Evolutionary conservation across 2,113 vertebrate species (phyloP), one percentile per base, ranked within the genome.

Genomic region (Phoxinus phoxinus): DNA sequence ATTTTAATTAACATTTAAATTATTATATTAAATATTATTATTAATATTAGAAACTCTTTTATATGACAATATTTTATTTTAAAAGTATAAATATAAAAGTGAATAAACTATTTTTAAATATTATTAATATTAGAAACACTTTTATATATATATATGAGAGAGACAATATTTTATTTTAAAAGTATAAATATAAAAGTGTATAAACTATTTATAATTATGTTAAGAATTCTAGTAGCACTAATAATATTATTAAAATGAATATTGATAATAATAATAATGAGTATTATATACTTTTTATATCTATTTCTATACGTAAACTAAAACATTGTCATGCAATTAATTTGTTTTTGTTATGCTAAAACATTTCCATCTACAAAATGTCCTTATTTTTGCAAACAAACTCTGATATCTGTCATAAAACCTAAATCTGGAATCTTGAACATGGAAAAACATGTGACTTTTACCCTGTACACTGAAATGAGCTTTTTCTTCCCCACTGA

Each of bases 401-500:
- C n/a, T 25, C 2, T 61, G 59, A 65, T 32, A 65, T 65, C 5
- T 6, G 63, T 65, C n/a, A 6, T 25, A 75, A 73, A 73, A 75
- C 30, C 46, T 75, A 25, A 30, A 53, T 35, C 15, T 32, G 7
- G 15, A 21, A 69, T 69, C 17, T 2, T 69, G 17, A 27, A 15
- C 71, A 73, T 46, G 6, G 23, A 67, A 65, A 56, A 44, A 46
- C 37, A 11, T 76, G 25, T 41, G 78, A 69, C 84, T 83, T 75
- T 76, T 63, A 63, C 56, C 1, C 35, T 78, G 23, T 8, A 23
- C 4, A 23, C 63, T 35, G 59, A 19, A n/a, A 67, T 84, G 65
- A 78, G 76, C 58, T 51, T 61, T 63, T 83, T 67, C 79, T 84
- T 72, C 63, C 75, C 37, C 75, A 76, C 35, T 53, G 61, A 77